Evolutionary conservation across 2,113 vertebrate species (phyloP).

Genomic region (Crypturellus undulatus): DNA sequence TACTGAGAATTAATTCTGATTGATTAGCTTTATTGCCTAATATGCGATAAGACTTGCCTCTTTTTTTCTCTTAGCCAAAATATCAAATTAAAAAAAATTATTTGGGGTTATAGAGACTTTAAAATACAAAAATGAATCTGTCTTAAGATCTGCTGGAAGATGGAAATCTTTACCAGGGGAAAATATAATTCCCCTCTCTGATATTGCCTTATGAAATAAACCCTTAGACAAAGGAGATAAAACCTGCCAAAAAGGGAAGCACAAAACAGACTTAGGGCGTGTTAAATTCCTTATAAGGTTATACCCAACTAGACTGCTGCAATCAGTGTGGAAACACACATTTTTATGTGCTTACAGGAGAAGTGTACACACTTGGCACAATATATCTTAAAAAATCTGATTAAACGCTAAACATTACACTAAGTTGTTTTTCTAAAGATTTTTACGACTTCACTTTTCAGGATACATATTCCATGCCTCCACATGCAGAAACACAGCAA

Average conservation of each 20-base stretch:
- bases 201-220: constrained; percentile 65
- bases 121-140: neutral
- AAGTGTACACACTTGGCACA: neutral
- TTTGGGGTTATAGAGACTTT: neutral
- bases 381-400: neutral
- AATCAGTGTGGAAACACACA: neutral
- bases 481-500: constrained; percentile 82
- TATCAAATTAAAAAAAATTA: neutral
- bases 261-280: neutral
- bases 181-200: constrained; percentile 52
- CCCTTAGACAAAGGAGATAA: constrained; percentile 60
- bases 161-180: neutral
- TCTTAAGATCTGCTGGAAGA: constrained; percentile 11
- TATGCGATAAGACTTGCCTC: neutral
- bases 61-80: neutral
- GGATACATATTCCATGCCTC: constrained; percentile 48
- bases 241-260: constrained; percentile 28
- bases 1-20: neutral
- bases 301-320: neutral
- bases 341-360: neutral
- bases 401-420: neutral
- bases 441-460: neutral
- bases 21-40: neutral
- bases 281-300: neutral
- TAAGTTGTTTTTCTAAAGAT: neutral